Evolutionary conservation across 2,888 invertebrate genomes (phyloP).

Genomic region (Stegophylla sp.): DNA sequence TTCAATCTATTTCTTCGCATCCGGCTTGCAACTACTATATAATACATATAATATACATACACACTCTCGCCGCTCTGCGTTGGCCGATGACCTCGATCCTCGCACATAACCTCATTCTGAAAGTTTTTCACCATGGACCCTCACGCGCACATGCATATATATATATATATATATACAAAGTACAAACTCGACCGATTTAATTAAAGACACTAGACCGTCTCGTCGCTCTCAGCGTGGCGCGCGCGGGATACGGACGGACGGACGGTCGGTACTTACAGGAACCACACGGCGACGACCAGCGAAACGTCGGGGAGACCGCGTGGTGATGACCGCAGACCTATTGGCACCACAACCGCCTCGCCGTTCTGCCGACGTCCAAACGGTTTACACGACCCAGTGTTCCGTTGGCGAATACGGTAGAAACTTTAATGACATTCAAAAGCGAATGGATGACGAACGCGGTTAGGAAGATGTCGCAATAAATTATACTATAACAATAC

Average conservation of each 20-base stretch:
- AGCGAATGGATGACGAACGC: no score
- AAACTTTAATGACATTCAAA: no score
- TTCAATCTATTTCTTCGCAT: no score
- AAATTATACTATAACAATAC: no score
- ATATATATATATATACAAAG: no score
- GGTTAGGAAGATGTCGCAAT: no score
- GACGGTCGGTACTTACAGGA: conserved; percentile 16
- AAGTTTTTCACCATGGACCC: conserved; percentile 10
- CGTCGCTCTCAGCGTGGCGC: background rate
- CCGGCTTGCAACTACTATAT: background rate
- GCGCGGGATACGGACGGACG: background rate
- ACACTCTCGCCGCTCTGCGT: background rate
- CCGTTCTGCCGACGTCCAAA: no score
- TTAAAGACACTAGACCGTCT: conserved; percentile 25
- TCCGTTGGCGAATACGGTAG: no score
- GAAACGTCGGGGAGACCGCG: background rate
- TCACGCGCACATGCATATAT: background rate
- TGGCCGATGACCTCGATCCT: no score
- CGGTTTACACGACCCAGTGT: no score
- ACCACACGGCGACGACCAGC: background rate
- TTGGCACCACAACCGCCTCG: background rate
- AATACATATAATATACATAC: background rate
- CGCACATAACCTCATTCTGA: background rate
- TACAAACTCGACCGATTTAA: conserved; percentile 13
- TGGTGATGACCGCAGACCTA: conserved; percentile 16